These are phyloP conservation scores for Theropithecus gelada DNA, from an alignment of 2,113 vertebrate genomes.

Conservation along the genomic window DNA sequence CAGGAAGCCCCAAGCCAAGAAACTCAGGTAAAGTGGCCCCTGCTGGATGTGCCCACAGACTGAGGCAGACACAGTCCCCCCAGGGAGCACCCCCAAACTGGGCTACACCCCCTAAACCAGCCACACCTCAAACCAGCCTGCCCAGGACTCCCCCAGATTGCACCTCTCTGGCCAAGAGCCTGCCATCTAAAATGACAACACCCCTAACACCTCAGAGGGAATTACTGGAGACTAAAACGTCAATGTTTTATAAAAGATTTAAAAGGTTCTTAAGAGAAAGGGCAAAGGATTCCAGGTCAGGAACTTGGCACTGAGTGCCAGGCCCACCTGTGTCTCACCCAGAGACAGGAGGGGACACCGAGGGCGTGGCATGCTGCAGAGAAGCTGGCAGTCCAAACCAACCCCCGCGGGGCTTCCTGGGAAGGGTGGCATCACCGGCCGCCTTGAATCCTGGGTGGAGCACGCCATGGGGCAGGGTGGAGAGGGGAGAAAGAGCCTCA, in stretches of 20 bases:
- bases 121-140: neutral
- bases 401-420: neutral
- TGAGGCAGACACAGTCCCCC: no score
- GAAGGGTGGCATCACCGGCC: neutral
- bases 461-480: fast-evolving
- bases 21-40: fast-evolving
- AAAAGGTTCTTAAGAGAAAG: neutral
- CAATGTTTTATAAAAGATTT: neutral
- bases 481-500: neutral
- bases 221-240: neutral
- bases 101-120: neutral
- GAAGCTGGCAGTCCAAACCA: neutral
- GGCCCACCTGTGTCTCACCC: fast-evolving
- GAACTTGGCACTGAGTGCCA: fast-evolving
- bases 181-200: neutral
- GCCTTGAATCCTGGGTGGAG: neutral
- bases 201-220: neutral
- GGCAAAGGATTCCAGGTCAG: neutral
- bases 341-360: fast-evolving
- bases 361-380: fast-evolving
- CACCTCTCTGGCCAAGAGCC: fast-evolving
- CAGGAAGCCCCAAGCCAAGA: neutral
- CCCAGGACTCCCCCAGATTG: neutral
- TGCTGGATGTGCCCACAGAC: neutral
- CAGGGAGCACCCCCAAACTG: neutral